These are phyloP conservation scores for Hystrix cristata DNA, from an alignment of 2,113 vertebrate species.

Conservation along the genomic window DNA sequence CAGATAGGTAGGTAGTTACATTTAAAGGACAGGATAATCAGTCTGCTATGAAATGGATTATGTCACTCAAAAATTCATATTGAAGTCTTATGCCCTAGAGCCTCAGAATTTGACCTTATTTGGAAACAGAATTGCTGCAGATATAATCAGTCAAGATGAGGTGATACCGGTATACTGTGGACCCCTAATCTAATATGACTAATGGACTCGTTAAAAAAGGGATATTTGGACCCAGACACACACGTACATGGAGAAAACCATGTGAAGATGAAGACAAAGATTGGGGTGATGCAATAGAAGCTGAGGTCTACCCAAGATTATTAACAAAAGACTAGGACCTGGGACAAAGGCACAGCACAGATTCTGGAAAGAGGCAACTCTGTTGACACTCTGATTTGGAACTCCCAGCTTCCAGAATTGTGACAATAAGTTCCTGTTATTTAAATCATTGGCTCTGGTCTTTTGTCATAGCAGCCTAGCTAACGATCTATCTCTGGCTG, in stretches of 20 bases:
- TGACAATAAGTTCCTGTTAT: neutral
- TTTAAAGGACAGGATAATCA: neutral
- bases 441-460: neutral
- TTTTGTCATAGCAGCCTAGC: neutral
- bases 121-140: neutral
- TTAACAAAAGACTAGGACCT: neutral
- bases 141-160: neutral
- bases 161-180: neutral
- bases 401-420: neutral
- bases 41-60: neutral
- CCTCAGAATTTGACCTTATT: neutral
- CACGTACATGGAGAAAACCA: neutral
- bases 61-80: neutral
- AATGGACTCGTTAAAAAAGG: neutral
- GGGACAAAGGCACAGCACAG: neutral
- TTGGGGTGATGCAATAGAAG: fast-evolving
- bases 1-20: neutral
- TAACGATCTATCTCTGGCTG: neutral
- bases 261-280: neutral
- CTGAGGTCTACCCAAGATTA: no score
- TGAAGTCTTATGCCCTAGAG: neutral
- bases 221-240: neutral
- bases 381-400: neutral
- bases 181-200: neutral
- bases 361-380: neutral